Percentiles rank a stretch among this genome's conserved stretches.
Evolutionary conservation across 2,113 vertebrate genomes (phyloP).

Genomic region (Lycaon pictus): DNA sequence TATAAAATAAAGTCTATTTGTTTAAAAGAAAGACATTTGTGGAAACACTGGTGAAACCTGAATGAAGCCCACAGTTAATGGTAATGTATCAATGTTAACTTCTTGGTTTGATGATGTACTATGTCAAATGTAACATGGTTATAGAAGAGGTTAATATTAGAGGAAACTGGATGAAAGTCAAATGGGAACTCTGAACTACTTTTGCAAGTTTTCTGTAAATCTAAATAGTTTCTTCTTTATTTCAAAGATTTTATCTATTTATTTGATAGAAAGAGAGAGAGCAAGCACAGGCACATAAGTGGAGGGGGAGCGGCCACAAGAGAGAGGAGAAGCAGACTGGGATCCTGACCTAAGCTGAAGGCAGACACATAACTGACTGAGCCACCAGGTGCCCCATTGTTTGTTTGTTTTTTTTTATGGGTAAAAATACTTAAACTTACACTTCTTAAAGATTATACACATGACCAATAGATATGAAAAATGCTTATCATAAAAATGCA

Average conservation of each 20-base stretch:
- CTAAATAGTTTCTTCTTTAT: not conserved
- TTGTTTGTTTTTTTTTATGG: not conserved
- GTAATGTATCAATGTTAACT: not conserved
- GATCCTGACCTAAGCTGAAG: too few relatives aligned
- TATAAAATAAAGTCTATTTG: not conserved
- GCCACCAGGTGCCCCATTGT: too few relatives aligned
- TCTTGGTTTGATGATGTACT: not conserved
- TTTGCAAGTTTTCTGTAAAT: conserved; percentile 35
- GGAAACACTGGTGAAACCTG: not conserved
- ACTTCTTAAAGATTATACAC: not conserved
- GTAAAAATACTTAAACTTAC: not conserved
- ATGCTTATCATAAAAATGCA: not conserved
- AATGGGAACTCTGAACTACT: not conserved
- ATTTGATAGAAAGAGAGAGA: too few relatives aligned
- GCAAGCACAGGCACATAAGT: too few relatives aligned
- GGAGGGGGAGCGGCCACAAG: too few relatives aligned
- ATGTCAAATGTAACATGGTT: not conserved
- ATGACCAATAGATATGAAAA: conserved; percentile 1
- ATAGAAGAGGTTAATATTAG: not conserved
- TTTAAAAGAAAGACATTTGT: not conserved
- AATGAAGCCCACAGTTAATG: not conserved
- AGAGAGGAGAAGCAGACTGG: too few relatives aligned
- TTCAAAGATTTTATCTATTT: too few relatives aligned
- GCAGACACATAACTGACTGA: too few relatives aligned
- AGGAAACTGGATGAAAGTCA: not conserved